Percentiles rank a stretch among this genome's conserved stretches.
Evolutionary conservation across 1,140 invertebrate species (phyloP).

Genomic region (Cheumatopsyche charites): DNA sequence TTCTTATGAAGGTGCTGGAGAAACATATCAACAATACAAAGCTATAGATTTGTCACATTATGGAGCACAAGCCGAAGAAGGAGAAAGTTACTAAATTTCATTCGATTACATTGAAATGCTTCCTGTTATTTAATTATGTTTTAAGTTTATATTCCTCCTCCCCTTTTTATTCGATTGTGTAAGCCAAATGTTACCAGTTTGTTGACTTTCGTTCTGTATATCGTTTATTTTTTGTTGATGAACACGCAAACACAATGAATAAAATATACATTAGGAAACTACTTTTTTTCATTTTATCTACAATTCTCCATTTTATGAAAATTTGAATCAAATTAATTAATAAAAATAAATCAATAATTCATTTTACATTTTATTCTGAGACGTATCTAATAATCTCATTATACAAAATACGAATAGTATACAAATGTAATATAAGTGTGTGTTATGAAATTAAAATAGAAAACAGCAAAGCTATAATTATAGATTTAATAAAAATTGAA

Average conservation of each 20-base stretch:
- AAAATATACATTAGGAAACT: not conserved
- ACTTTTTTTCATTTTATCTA: not conserved
- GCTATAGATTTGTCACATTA: slow-evolving; percentile 33
- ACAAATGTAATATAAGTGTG: too few species aligned
- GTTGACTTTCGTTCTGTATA: slow-evolving; percentile 11
- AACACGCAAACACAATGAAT: not conserved
- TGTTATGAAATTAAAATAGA: too few species aligned
- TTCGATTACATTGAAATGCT: slow-evolving; percentile 20
- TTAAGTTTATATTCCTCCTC: slow-evolving; percentile 29
- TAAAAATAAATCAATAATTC: not conserved
- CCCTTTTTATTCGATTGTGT: too few species aligned
- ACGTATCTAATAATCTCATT: too few species aligned
- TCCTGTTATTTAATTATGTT: slow-evolving; percentile 38
- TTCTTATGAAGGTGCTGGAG: slow-evolving; percentile 37
- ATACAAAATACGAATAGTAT: too few species aligned
- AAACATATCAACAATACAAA: slow-evolving; percentile 28
- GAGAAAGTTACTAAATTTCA: slow-evolving; percentile 34
- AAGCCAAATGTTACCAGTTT: not conserved
- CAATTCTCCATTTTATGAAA: slow-evolving; percentile 1
- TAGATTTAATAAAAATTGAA: too few species aligned
- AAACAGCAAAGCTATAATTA: too few species aligned
- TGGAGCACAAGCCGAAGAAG: slow-evolving; percentile 33
- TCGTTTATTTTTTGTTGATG: not conserved
- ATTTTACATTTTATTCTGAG: not conserved
- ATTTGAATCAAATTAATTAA: not conserved